A percentile compares a stretch with the other conserved stretches of the same genome.
These are phyloP conservation scores for Cataglyphis hispanica DNA, from an alignment of 1,140 invertebrate genomes.

Conservation along the genomic window DNA sequence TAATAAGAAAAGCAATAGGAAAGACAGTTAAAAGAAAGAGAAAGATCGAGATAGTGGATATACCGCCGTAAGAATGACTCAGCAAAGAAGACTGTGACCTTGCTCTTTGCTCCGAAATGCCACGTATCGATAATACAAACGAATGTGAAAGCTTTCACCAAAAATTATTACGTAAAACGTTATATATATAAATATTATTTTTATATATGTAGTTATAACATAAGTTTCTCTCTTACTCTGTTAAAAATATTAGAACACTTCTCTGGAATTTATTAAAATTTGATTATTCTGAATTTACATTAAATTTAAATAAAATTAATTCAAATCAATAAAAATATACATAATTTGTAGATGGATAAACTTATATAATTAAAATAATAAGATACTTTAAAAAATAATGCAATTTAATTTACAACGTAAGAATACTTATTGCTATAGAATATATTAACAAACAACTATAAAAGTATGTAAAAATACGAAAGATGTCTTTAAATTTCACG, in stretches of 20 bases:
- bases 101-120: conserved; percentile 63
- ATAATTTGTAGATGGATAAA: too few relatives aligned
- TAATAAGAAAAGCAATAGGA: conserved; percentile 41
- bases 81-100: conserved; percentile 76
- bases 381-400: neutral
- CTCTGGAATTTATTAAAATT: neutral
- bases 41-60: conserved; percentile 69
- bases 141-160: neutral
- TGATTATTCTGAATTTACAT: neutral
- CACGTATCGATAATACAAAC: conserved; percentile 61
- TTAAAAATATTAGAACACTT: neutral
- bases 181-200: too few relatives aligned
- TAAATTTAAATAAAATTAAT: conserved; percentile 8
- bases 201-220: neutral
- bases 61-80: conserved; percentile 58
- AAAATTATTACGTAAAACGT: neutral
- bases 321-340: neutral
- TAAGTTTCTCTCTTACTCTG: too few relatives aligned
- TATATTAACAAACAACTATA: neutral
- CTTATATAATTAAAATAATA: neutral
- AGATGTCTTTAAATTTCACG: conserved; percentile 26
- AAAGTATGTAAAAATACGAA: conserved; percentile 18
- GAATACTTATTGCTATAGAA: conserved; percentile 11
- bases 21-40: conserved; percentile 49
- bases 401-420: neutral